These are phyloP conservation scores for Sarcophaga subvicina DNA, from an alignment of 2,888 invertebrate species.

Conservation along the genomic window DNA sequence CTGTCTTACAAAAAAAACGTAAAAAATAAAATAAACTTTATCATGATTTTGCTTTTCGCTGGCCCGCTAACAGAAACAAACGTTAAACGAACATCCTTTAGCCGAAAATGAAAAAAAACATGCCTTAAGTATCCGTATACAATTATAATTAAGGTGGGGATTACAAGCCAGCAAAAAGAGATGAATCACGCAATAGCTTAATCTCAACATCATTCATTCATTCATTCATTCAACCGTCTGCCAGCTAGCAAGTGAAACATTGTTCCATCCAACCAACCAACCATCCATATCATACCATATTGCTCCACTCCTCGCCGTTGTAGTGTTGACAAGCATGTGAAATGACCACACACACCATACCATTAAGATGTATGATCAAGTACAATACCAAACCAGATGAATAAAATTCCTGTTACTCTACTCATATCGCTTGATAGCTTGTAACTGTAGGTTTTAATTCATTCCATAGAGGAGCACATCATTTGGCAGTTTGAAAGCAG, in stretches of 20 bases:
- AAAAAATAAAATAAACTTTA: constrained; percentile 7
- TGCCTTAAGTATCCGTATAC: constrained; percentile 54
- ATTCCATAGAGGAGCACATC: constrained; percentile 20
- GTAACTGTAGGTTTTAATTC: constrained; percentile 28
- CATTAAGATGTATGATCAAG: constrained; percentile 34
- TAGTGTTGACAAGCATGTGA: constrained; percentile 66
- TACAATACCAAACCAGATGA: constrained; percentile 3
- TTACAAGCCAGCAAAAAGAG: constrained; percentile 59
- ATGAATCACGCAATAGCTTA: constrained; percentile 68
- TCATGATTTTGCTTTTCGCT: constrained; percentile 19
- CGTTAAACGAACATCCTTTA: constrained; percentile 6
- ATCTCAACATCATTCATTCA: constrained; percentile 56
- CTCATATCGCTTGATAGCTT: constrained; percentile 31
- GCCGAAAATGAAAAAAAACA: constrained; percentile 14
- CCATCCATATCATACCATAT: constrained; percentile 25
- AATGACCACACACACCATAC: constrained; percentile 59
- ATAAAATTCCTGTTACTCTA: neutral
- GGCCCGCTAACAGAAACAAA: neutral
- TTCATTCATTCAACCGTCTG: neutral
- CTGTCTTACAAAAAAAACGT: neutral
- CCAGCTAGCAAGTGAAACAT: constrained; percentile 13
- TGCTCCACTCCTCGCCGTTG: constrained; percentile 17
- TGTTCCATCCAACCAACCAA: constrained; percentile 18
- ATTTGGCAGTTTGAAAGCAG: neutral
- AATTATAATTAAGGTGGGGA: constrained; percentile 65